Base-by-base conservation (phyloP, 2,113 vertebrate genomes). In the Plecotus auritus region DNA sequence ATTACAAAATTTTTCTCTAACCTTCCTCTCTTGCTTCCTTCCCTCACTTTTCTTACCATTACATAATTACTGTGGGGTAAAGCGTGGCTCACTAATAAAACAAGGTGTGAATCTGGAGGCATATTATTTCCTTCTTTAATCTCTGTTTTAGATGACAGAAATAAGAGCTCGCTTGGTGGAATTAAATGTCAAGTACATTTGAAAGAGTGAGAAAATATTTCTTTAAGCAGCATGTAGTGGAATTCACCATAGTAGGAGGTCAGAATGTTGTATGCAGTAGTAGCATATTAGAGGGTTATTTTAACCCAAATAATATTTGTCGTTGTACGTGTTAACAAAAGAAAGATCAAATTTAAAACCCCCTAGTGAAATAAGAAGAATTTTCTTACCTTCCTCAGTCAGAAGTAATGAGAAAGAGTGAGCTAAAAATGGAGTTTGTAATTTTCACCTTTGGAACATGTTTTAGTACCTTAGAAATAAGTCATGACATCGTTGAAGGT, bases 361-460 rank as follows among this genome's bases (percentile, higher is more conserved):
- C 97, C 94, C 93, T 93, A n/a, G 94, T 94, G 97, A 95, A 96
- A 94, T 96, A 86, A 64, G 82, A 88, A 93, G 64, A 93, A 66
- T 89, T 96, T 90, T 90, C 40, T 90, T 97, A 69, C 70, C 83
- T 96, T 96, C 89, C 35, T 80, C 2, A 26, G 83, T 94, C 83
- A 95, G 91, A 97, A 90, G 64, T 95, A 97, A 97, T 91, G 77
- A 93, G 95, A 85, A 93, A 95, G 85, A 90, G 93, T 85, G 83
- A 95, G 74, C 93, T 96, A 89, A 96, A 97, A 96, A 97, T 95
- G 94, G 94, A 88, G 78, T 94, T 91, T 92, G 85, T 97, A 94
- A 96, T 97, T 95, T 96, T 97, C 96, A 95, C 80, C 7, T 94
- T 93, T 92, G 80, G 67, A 94, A 69, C 28, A 84, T 47, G 42